Evolutionary conservation across 2,888 invertebrate genomes (phyloP).

Genomic region (Cosmorhoe ocellata): DNA sequence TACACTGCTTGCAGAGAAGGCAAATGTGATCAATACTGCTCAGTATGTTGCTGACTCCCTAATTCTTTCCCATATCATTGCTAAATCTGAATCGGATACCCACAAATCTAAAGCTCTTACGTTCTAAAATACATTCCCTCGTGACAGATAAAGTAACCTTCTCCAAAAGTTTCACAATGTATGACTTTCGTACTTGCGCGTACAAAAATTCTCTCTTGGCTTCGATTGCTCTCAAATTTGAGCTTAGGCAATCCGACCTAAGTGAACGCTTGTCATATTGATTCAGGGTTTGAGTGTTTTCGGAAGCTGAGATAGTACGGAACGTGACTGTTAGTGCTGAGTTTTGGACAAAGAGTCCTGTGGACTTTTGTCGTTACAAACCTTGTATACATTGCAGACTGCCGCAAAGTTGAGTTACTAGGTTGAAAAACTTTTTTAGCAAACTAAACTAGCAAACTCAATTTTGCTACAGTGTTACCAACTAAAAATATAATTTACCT

Average conservation of each 20-base stretch:
- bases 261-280: conserved; percentile 70
- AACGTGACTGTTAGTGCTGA: conserved; percentile 61
- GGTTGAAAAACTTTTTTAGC: no score
- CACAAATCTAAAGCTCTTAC: conserved; percentile 15
- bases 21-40: neutral
- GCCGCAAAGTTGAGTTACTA: no score
- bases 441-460: no score
- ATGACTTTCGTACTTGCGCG: conserved; percentile 24
- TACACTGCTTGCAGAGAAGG: neutral
- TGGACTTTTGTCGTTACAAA: conserved; percentile 53
- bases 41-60: neutral
- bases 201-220: conserved; percentile 28
- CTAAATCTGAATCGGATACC: conserved; percentile 14
- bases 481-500: no score
- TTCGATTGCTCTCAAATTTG: conserved; percentile 51
- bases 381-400: no score
- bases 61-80: conserved; percentile 10
- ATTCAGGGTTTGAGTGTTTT: conserved; percentile 70
- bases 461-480: no score
- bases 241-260: conserved; percentile 63
- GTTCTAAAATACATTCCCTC: conserved; percentile 18
- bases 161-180: conserved; percentile 24
- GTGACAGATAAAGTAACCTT: conserved; percentile 26
- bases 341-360: conserved; percentile 53
- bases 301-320: conserved; percentile 64